These are phyloP conservation scores for Syrista parreyssii DNA, from an alignment of 2,888 invertebrate genomes.

Conservation along the genomic window DNA sequence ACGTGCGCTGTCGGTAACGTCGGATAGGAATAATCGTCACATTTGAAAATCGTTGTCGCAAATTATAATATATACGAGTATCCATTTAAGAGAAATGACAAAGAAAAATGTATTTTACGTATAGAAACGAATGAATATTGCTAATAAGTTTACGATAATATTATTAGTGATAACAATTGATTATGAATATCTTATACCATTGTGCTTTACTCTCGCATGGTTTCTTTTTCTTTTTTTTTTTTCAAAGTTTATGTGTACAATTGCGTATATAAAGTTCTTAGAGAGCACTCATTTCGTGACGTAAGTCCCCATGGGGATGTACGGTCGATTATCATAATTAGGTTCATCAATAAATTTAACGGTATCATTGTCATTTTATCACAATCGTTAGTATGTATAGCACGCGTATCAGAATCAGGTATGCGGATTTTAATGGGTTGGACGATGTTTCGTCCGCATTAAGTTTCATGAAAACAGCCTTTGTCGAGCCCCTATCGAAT, in stretches of 20 bases:
- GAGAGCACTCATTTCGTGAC: neutral
- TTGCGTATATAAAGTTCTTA: neutral
- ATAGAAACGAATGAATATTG: neutral
- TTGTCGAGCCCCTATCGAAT: neutral
- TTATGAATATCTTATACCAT: constrained; percentile 5
- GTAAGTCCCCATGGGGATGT: neutral
- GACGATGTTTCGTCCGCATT: neutral
- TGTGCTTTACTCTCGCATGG: constrained; percentile 9
- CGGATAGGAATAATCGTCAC: neutral
- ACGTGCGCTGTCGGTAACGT: neutral
- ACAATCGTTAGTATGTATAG: neutral
- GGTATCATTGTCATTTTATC: neutral
- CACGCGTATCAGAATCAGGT: neutral
- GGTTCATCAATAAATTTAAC: neutral
- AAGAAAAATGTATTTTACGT: no score
- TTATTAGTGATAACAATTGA: constrained; percentile 1
- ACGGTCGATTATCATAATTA: neutral
- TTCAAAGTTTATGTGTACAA: neutral
- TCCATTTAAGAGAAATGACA: no score
- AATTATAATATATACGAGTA: neutral
- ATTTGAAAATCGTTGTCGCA: neutral
- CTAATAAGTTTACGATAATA: constrained; percentile 19
- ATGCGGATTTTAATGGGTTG: neutral
- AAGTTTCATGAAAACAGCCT: neutral
- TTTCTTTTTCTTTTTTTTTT: constrained; percentile 3